Base-by-base conservation (phyloP, 2,797 vertebrate species). In the Tiaroga cobitis region DNA sequence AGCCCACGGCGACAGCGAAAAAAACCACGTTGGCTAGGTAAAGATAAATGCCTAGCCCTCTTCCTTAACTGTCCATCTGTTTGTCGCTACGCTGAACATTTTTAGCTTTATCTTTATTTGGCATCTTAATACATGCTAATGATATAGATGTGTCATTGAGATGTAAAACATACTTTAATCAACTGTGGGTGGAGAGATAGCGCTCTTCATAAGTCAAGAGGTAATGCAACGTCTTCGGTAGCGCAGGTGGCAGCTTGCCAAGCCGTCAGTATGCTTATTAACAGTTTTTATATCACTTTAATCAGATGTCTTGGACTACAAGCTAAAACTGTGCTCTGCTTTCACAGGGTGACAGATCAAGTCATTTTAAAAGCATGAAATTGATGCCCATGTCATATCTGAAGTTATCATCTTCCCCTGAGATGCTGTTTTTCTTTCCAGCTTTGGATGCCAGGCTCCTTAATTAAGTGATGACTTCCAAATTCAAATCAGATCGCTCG, bases 391-490 rank as follows among this genome's bases (percentile, higher is more conserved):
- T 88, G 83, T 93, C 90, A 87, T 90, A 85, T 86, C 84, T 91
- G 87, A 93, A 93, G 93, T 92, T 78, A 85, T 88, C 85, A 91
- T 90, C 76, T 86, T 90, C 89, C 65, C 43, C 68, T 49, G 79
- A 91, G 89, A 90, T 39, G 56, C 68, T 56, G 51, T 59, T 68
- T 1, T 81, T 83, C 84, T 85, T 32, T 82, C 82, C 91, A 90
- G 89, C 88, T 90, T 91, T 83, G 72, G 89, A 93, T 92, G 91
- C 88, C 88, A 90, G 92, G 93, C 85, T 91, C 90, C 90, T 94
- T 92, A 93, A 94, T 94, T 92, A 94, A 94, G 89, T 92, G 91
- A 94, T 92, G 91, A 90, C 91, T 94, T 93, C 92, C 89, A 92
- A 92, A 93, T 93, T 89, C 92, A 93, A 91, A 91, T 92, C 87